Evolutionary conservation across 2,888 invertebrate species (phyloP), one percentile per base, ranked within the genome.

Genomic region (Lepidochrysops patricia): DNA sequence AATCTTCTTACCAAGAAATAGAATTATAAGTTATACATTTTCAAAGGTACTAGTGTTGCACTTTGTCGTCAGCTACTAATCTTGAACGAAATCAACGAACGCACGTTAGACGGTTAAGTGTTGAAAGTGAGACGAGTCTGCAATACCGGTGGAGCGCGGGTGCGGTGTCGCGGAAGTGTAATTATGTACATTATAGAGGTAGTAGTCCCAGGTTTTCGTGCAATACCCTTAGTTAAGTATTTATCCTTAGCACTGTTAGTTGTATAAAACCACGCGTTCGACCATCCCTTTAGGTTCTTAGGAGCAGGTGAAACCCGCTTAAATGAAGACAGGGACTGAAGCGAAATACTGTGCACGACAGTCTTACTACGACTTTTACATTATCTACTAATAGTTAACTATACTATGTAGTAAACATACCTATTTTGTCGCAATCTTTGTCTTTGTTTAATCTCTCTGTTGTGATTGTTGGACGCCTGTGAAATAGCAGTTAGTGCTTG

Each of bases 161-260:
- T 63, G 63, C 61, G 60, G 58, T 61, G 57, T 62, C 63, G 65
- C 69, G 67, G 72, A 75, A 76, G 74, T 87, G 87, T 88, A 88
- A 86, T 85, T 86, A 87, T 87, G 86, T 85, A 87, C 77, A 86
- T 83, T 87, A 72, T 74, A 83, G 72, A 71, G 64, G 69, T 75
- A 77, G 72, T 79, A 71, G 60, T 63, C 77, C 75, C 77, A 74
- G 72, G 72, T 80, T 84, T 80, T 84, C 82, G 88, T 88, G 88
- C 88, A 88, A 88, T 88, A 88, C 84, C 76, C 76, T 80, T 84
- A 84, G 80, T 87, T 87, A 84, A 86, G 85, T 87, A 87, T 88
- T 87, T 88, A 88, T 86, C 77, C 80, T 70, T 74, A 84, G 71
- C 72, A 52, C 69, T 80, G 77, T 79, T 81, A 80, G 82, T 72